Evolutionary conservation across 2,888 invertebrate species (phyloP), one percentile per base, ranked within the genome.

Genomic region (Molorchus minor): DNA sequence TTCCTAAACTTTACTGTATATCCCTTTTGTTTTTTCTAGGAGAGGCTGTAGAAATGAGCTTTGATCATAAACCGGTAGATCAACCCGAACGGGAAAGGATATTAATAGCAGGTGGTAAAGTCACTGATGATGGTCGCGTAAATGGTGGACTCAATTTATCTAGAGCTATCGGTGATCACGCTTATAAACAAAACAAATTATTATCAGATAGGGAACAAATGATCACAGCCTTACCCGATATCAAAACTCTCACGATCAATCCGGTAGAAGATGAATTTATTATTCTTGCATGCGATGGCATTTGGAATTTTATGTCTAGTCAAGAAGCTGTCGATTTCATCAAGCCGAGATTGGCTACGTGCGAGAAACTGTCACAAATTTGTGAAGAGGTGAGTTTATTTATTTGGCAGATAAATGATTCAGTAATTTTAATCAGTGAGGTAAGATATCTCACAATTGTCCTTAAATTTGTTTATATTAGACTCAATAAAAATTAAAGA

Each of bases 61-160:
- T 93, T 64, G 99, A 99, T 81, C 99, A 99, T 81, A 99, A 99
- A 79, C 99, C 99, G 0, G 97, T 98, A 80, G 97, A 98, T 76
- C 85, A 89, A 7, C 85, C 86, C 1, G 98, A 98, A 81, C 85
- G 88, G 55, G 83, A 87, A 8, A 85, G 99, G 65, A 96, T 99
- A 72, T 84, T 87, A 3, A 91, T 90, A 72, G 99, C 99, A 7
- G 98, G 98, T 8, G 98, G 98, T 0, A 88, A 89, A 76, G 95
- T 99, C 0, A 94, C 94, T 1, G 83, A 83, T 17, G 98, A 97
- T 76, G 98, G 98, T 0, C 86, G 98, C 59, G 96, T 98, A 5
- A 97, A 98, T 76, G 96, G 96, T 4, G 98, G 98, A 0, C 86
- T 99, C 1, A 99, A 99, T 82, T 83, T 99, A 10, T 98, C 97